phyloP scores from a whole-genome alignment of 2,113 vertebrate genomes.

The Rhynchomys soricoides region DNA sequence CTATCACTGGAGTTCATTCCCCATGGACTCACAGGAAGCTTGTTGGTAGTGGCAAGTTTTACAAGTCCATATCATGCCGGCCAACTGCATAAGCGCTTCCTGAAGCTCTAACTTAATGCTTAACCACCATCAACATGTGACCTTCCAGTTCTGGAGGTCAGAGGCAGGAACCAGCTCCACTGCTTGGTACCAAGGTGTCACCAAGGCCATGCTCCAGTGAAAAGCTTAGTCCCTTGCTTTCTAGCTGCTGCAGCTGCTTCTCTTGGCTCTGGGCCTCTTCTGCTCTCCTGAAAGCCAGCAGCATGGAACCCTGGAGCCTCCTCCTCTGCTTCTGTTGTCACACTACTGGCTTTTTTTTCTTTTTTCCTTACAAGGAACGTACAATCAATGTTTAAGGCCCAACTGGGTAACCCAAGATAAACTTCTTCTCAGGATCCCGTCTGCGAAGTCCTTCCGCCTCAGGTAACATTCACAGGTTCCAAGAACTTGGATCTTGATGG shows the following conservation, averaged over 20 bases:
- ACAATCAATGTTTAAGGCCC: background rate
- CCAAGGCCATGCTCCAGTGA: background rate
- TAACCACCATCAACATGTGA: background rate
- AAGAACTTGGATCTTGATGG: background rate
- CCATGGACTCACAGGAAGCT: background rate
- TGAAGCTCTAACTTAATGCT: background rate
- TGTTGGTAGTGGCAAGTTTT: background rate
- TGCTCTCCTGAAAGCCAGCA: background rate
- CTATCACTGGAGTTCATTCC: background rate
- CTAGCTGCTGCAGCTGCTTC: background rate
- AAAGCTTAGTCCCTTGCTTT: background rate
- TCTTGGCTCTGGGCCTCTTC: background rate
- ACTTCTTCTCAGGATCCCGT: background rate
- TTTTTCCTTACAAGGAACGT: background rate
- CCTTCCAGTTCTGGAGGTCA: background rate
- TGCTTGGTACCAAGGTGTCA: background rate
- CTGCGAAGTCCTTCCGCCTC: constrained; percentile 13
- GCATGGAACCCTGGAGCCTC: background rate
- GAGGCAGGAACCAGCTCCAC: background rate
- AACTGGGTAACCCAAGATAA: constrained; percentile 27
- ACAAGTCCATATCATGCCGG: background rate
- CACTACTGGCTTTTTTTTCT: background rate
- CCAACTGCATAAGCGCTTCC: background rate
- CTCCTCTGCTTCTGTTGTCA: background rate
- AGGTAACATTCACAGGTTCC: background rate